Conservation (phyloP, 2,888 invertebrate genomes). For the Noctua janthe region DNA sequence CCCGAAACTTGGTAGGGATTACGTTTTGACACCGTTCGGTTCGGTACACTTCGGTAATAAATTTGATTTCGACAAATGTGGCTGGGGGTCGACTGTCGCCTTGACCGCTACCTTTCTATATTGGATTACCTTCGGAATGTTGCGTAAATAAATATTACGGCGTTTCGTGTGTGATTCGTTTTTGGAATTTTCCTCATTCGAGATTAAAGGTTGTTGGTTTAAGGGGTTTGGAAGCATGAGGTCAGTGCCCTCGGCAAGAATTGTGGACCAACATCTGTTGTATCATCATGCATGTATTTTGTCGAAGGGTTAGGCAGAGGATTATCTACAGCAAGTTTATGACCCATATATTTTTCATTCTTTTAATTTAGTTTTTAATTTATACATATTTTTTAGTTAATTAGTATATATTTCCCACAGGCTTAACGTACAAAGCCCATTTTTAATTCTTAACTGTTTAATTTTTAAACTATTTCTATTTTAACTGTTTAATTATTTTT, state of each 20-base stretch:
- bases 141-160: slow-evolving; percentile 57
- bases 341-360: too few species aligned
- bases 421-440: too few species aligned
- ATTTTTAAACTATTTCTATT: too few species aligned
- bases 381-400: too few species aligned
- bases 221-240: background rate
- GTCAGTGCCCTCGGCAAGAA: slow-evolving; percentile 1
- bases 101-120: slow-evolving; percentile 65
- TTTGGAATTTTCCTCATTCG: slow-evolving; percentile 51
- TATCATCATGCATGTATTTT: background rate
- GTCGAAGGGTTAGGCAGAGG: background rate
- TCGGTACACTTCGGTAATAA: slow-evolving; percentile 69
- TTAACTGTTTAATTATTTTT: too few species aligned
- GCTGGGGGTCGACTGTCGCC: slow-evolving; percentile 55
- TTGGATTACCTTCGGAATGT: slow-evolving; percentile 65
- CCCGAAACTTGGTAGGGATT: slow-evolving; percentile 67
- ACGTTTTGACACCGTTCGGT: slow-evolving; percentile 71
- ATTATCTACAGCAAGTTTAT: background rate
- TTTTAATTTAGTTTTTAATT: too few species aligned
- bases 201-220: slow-evolving; percentile 43
- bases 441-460: too few species aligned
- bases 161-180: slow-evolving; percentile 52
- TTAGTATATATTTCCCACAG: too few species aligned
- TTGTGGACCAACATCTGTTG: background rate
- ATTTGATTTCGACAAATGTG: slow-evolving; percentile 70